phyloP scores from a whole-genome alignment of 92 coral and sea anemone species.

The Paragorgia papillata region DNA sequence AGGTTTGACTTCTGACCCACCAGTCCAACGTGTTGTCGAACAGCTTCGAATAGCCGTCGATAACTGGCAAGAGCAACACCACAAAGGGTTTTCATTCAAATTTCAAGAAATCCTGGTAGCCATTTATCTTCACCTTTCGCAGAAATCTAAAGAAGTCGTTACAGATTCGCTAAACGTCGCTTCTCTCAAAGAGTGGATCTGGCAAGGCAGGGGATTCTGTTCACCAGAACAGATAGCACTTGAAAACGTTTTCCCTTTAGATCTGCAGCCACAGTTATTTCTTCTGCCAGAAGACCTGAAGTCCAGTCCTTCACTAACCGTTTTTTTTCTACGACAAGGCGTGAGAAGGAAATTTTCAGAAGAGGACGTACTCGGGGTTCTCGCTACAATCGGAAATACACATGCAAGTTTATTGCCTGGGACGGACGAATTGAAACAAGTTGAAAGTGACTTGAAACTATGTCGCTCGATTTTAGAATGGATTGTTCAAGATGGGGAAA shows the following conservation, averaged over 20 bases:
- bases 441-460: constrained; percentile 53
- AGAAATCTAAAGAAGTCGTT: neutral
- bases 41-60: constrained; percentile 67
- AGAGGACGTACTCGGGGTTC: constrained; percentile 60
- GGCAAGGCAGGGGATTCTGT: constrained; percentile 79
- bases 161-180: neutral
- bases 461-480: constrained; percentile 69
- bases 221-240: constrained; percentile 61
- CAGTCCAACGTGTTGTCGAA: constrained; percentile 42
- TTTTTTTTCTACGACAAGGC: constrained; percentile 59
- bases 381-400: constrained; percentile 53
- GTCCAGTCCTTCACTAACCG: constrained; percentile 7
- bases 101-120: constrained; percentile 63
- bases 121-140: constrained; percentile 61
- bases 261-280: constrained; percentile 69
- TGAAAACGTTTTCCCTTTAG: constrained; percentile 44
- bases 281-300: constrained; percentile 55
- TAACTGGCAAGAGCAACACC: neutral
- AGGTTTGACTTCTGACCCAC: constrained; percentile 61
- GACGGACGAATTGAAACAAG: neutral
- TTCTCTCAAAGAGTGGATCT: constrained; percentile 71
- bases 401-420: constrained; percentile 47
- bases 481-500: constrained; percentile 67
- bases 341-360: constrained; percentile 57
- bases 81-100: neutral